phyloP scores from a whole-genome alignment of 2,797 vertebrate genomes.

The Gymnopithys bicolor region DNA sequence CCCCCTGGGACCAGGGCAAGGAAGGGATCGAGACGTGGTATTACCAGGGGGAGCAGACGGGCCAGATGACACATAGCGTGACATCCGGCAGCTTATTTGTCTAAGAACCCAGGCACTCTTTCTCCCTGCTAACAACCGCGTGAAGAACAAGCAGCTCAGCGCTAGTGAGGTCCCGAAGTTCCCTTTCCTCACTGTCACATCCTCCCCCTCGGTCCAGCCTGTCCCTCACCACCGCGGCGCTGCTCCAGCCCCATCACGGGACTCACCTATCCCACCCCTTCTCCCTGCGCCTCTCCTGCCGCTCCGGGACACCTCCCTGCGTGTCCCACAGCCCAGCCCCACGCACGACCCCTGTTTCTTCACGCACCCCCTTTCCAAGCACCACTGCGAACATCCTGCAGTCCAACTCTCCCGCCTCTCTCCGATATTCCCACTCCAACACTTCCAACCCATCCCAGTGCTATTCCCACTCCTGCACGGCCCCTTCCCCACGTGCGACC shows the following conservation, averaged over 20 bases:
- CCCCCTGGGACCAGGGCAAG: background rate
- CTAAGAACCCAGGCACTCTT: background rate
- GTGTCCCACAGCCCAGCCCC: background rate
- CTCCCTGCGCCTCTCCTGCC: background rate
- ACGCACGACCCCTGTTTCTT: background rate
- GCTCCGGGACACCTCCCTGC: background rate
- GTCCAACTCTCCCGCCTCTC: background rate
- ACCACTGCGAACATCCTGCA: accelerated
- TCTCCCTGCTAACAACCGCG: background rate
- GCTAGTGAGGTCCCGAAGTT: background rate
- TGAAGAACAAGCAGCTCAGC: background rate
- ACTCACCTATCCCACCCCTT: background rate
- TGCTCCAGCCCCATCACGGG: background rate
- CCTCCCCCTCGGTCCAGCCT: background rate
- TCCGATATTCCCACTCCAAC: background rate
- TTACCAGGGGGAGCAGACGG: background rate
- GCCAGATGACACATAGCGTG: background rate
- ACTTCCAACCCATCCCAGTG: background rate
- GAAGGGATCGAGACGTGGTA: background rate
- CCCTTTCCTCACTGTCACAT: background rate
- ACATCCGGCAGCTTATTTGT: background rate
- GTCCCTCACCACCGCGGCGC: background rate
- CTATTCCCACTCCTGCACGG: accelerated
- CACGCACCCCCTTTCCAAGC: background rate
- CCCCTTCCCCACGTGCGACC: too few relatives aligned